These are phyloP conservation scores for Phainopepla nitens DNA, from an alignment of 2,113 vertebrate genomes.

Conservation along the genomic window DNA sequence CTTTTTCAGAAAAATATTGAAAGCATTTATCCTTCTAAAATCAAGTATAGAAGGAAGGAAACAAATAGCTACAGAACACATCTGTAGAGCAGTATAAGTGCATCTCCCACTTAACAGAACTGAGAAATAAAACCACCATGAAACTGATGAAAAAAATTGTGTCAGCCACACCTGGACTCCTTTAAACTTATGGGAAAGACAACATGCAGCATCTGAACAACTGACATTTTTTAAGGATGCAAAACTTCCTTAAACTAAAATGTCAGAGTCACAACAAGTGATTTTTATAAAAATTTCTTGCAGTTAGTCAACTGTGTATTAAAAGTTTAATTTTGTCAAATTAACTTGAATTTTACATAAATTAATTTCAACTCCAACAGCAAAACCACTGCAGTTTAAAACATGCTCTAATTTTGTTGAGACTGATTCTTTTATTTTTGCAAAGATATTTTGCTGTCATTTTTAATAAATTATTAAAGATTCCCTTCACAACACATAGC, in stretches of 20 bases:
- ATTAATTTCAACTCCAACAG: background rate
- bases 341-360: background rate
- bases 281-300: background rate
- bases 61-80: background rate
- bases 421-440: background rate
- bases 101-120: background rate
- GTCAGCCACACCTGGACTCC: background rate
- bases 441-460: background rate
- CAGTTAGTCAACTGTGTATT: background rate
- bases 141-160: background rate
- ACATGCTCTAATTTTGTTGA: background rate
- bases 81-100: background rate
- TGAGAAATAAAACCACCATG: background rate
- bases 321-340: background rate
- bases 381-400: background rate
- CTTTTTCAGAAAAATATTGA: background rate
- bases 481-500: background rate
- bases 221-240: background rate
- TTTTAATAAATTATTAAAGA: background rate
- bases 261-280: accelerated
- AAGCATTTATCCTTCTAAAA: background rate
- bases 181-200: background rate
- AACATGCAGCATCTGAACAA: background rate
- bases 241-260: background rate
- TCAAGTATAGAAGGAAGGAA: background rate